These are phyloP conservation scores for Eriocheir sinensis DNA, from an alignment of 1,140 invertebrate genomes.

Conservation along the genomic window DNA sequence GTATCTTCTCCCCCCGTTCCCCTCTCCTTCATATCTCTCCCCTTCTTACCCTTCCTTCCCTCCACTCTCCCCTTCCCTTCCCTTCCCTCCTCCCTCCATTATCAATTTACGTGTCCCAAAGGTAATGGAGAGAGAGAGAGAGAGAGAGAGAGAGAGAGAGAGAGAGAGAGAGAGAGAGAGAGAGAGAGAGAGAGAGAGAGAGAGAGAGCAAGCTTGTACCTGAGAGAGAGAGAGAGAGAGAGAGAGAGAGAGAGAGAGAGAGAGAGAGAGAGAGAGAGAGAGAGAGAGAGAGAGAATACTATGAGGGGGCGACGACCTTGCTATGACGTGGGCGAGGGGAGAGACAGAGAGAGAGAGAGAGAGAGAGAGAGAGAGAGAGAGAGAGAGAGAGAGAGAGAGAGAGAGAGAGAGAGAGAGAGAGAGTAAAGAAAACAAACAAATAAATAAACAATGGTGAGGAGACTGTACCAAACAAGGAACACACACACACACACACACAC, in stretches of 20 bases:
- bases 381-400: background rate
- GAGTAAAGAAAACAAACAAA: background rate
- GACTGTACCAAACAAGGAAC: background rate
- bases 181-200: constrained; percentile 43
- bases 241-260: background rate
- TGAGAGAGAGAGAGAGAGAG: background rate
- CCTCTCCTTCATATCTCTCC: background rate
- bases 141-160: background rate
- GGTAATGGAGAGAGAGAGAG: background rate
- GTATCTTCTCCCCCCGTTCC: background rate
- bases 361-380: background rate
- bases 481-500: background rate
- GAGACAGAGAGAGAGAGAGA: background rate
- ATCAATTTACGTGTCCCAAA: too few relatives aligned
- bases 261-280: constrained; percentile 2
- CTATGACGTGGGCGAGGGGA: background rate
- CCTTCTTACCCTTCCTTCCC: background rate
- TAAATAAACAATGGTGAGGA: background rate
- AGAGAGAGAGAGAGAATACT: background rate
- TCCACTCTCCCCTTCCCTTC: background rate
- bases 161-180: background rate
- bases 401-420: background rate
- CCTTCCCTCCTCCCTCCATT: background rate
- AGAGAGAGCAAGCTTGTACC: background rate
- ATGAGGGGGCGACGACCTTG: background rate